Evolutionary conservation across 2,113 vertebrate species (phyloP).

Genomic region (Dicerorhinus sumatrensis): DNA sequence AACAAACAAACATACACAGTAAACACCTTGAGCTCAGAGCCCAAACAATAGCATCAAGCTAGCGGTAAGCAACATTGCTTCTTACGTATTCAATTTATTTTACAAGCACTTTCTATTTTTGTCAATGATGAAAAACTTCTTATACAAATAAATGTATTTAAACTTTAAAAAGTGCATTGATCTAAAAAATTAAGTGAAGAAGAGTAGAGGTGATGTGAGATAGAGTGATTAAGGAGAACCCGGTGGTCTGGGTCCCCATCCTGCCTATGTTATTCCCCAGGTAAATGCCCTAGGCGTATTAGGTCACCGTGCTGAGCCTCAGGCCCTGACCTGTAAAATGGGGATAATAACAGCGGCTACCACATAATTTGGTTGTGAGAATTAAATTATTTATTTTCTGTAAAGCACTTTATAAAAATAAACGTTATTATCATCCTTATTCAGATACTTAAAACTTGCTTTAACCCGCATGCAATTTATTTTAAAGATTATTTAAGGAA

Average conservation of each 20-base stretch:
- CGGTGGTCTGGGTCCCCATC: background rate
- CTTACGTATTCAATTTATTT: background rate
- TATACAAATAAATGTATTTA: background rate
- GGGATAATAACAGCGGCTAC: too few species aligned
- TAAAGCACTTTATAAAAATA: background rate
- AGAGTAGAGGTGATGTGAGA: accelerated
- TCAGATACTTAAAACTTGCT: background rate
- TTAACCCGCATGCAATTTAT: background rate
- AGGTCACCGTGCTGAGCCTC: background rate
- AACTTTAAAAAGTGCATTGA: background rate
- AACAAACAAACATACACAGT: background rate
- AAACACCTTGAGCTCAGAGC: background rate
- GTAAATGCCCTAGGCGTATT: background rate
- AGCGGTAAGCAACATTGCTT: background rate
- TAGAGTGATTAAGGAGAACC: background rate
- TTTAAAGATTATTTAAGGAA: background rate
- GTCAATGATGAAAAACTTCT: background rate
- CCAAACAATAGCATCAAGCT: background rate
- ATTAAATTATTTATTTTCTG: background rate
- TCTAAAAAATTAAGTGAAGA: background rate
- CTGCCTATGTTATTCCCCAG: background rate
- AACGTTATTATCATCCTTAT: background rate
- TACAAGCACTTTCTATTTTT: background rate
- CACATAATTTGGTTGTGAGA: background rate
- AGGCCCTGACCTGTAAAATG: background rate